These are phyloP conservation scores for Apamea sordens DNA, from an alignment of 2,888 invertebrate genomes.

Conservation along the genomic window DNA sequence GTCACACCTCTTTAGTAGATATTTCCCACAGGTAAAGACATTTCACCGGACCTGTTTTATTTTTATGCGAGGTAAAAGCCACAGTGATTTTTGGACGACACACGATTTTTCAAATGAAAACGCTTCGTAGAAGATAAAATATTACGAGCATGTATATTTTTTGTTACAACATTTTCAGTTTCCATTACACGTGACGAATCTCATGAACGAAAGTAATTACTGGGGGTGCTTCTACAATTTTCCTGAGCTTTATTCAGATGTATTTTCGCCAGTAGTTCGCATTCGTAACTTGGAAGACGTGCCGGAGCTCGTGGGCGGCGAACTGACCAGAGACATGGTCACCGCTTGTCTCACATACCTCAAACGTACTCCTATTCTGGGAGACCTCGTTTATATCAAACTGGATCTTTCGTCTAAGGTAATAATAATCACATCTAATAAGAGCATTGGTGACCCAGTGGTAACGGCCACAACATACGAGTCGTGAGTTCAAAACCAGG, in stretches of 20 bases:
- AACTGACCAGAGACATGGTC: slow-evolving; percentile 89
- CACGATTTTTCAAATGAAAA: slow-evolving; percentile 11
- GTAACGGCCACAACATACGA: too few relatives aligned
- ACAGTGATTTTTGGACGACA: slow-evolving; percentile 59
- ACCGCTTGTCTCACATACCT: slow-evolving; percentile 88
- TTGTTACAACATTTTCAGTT: slow-evolving; percentile 74
- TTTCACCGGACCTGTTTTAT: slow-evolving; percentile 66
- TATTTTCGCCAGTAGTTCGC: slow-evolving; percentile 79
- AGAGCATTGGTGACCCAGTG: too few relatives aligned
- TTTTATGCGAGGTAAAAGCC: slow-evolving; percentile 58
- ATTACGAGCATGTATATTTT: neutral
- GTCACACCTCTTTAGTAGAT: slow-evolving; percentile 65
- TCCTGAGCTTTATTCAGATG: slow-evolving; percentile 82
- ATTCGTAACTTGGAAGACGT: slow-evolving; percentile 77
- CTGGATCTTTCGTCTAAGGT: slow-evolving; percentile 86
- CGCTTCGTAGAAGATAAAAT: neutral
- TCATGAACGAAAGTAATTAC: slow-evolving; percentile 83
- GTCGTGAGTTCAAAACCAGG: too few relatives aligned
- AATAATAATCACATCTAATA: slow-evolving; percentile 15
- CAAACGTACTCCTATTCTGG: slow-evolving; percentile 88
- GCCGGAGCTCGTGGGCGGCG: slow-evolving; percentile 81
- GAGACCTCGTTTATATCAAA: slow-evolving; percentile 90
- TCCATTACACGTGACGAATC: slow-evolving; percentile 76
- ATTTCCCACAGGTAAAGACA: slow-evolving; percentile 70
- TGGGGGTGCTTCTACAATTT: slow-evolving; percentile 87